phyloP scores from a whole-genome alignment of 2,113 vertebrate species.

The Litocranius walleri region DNA sequence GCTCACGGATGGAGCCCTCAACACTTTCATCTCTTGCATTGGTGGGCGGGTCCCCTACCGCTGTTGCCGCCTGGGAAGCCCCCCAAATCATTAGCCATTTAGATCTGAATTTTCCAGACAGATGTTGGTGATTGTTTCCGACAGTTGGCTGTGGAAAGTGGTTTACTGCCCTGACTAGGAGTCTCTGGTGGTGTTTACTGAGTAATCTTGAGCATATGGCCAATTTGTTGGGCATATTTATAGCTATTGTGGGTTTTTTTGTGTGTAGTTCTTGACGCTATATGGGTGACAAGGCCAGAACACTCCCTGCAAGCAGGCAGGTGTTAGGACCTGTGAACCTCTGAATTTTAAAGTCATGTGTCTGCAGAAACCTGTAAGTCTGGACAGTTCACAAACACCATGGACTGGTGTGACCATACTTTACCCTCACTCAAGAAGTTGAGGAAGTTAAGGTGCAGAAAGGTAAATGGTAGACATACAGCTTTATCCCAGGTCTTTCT shows the following conservation, averaged over 20 bases:
- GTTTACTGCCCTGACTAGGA: neutral
- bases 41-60: accelerated
- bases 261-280: too few relatives aligned
- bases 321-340: neutral
- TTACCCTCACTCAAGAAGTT: neutral
- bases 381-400: neutral
- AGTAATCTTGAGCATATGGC: neutral
- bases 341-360: neutral
- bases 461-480: neutral
- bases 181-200: neutral
- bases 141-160: neutral
- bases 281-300: neutral
- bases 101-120: neutral
- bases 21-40: neutral
- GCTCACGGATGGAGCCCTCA: neutral
- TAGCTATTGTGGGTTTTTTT: neutral
- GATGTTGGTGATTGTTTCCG: neutral
- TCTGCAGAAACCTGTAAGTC: neutral
- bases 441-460: neutral
- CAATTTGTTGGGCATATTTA: neutral
- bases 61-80: neutral
- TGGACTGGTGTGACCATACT: accelerated
- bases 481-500: neutral
- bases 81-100: neutral
- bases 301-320: neutral